Evolutionary conservation across 92 coral and sea anemone species (phyloP), one percentile per base, ranked within the genome.

Genomic region (Paramuricea clavata): DNA sequence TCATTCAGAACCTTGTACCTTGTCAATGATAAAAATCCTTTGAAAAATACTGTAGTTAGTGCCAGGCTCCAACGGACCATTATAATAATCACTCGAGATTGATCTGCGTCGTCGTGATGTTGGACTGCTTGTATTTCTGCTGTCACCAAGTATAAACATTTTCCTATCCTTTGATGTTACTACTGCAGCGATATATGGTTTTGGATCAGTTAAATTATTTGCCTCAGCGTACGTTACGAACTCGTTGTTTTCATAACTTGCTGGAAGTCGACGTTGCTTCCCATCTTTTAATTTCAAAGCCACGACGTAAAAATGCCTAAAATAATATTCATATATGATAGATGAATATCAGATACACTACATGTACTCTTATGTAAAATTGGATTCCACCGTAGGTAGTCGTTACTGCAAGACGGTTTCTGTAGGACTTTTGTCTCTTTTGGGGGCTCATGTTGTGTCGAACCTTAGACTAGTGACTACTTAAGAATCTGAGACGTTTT

Each of bases 11-110:
- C n/a, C n/a, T n/a, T n/a, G n/a, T 54, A 54, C 62, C 62, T 19
- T 21, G 23, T 54, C 62, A 70, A 33, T 34, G 16, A 30, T 30
- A 36, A 33, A 70, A 70, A 70, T 43, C 27, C 76, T 70, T 70
- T 70, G 76, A 70, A 30, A 70, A 1, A 70, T 43, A 70, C 76
- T 70, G 47, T 70, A 70, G 12, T 49, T 70, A 30, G 76, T 70
- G 21, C 25, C 76, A 70, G 76, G 52, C 27, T 70, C 76, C 19
- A 70, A 49, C 42, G 76, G 76, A 2, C 76, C 76, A 70, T 70
- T 70, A n/a, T 70, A 70, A 39, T 70, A 70, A 70, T 30, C 49
- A 35, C 27, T 34, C 21, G 76, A 0, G 19, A 49, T 70, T 33
- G 76, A 70, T 35, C 76, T 70, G 10, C 76, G 76, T 21, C 76